phyloP scores from a whole-genome alignment of 2,797 vertebrate species.

The Xerus rutilus region DNA sequence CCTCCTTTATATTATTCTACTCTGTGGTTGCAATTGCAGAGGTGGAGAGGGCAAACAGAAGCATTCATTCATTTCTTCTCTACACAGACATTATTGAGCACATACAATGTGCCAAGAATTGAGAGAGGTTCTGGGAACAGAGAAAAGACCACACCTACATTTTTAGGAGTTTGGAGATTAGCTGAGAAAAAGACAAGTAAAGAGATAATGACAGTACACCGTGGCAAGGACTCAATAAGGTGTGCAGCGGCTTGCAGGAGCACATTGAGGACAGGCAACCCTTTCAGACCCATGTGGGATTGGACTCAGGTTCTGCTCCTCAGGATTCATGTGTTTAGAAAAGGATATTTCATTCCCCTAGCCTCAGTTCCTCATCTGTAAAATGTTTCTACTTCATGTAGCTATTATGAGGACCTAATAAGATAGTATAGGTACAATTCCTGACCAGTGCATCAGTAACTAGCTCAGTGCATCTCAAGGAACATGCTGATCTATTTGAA shows the following conservation, averaged over 20 bases:
- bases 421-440: not conserved
- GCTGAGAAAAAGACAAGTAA: not conserved
- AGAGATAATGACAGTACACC: not conserved
- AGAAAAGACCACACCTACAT: not conserved
- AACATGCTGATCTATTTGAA: not conserved
- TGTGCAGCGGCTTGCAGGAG: not conserved
- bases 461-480: not conserved
- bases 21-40: not conserved
- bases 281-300: not conserved
- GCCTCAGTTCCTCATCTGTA: not conserved
- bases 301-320: not conserved
- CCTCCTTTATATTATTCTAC: not conserved
- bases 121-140: not conserved
- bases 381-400: not conserved
- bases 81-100: not conserved
- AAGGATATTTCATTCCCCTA: not conserved
- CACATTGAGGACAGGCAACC: not conserved
- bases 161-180: not conserved
- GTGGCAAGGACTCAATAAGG: not conserved
- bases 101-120: not conserved
- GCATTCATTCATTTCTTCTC: not conserved
- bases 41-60: too few species aligned
- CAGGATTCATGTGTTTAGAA: not conserved
- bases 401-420: not conserved
- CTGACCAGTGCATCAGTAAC: not conserved